Conservation (phyloP, 2,888 invertebrate species). For the Tiliacea citrago region DNA sequence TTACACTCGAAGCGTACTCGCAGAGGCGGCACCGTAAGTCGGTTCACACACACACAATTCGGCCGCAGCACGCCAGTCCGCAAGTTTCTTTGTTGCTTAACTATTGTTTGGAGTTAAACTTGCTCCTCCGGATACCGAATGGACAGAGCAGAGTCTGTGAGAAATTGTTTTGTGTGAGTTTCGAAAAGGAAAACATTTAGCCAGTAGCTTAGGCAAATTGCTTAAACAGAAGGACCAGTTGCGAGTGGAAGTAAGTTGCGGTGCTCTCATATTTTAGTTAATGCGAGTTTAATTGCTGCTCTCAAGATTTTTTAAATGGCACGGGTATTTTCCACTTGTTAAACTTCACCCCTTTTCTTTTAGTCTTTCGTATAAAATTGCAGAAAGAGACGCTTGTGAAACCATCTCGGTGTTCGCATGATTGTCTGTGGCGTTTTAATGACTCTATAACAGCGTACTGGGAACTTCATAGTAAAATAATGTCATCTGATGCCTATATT, state of each 20-base stretch:
- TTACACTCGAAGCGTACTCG: conserved; percentile 71
- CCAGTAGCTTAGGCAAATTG: conserved; percentile 87
- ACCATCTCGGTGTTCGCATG: conserved; percentile 15
- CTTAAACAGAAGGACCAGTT: conserved; percentile 74
- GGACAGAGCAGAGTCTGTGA: conserved; percentile 84
- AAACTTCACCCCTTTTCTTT: conserved; percentile 59
- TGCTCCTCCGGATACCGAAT: conserved; percentile 83
- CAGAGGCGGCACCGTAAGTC: conserved; percentile 72
- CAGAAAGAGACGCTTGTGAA: conserved; percentile 20
- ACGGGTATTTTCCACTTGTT: conserved; percentile 49
- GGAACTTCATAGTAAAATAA: neutral
- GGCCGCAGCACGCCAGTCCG: conserved; percentile 73
- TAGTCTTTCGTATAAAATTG: conserved; percentile 19
- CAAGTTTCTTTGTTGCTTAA: conserved; percentile 88
- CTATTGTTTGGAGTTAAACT: conserved; percentile 88
- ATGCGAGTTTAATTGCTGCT: conserved; percentile 82
- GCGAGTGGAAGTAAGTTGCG: conserved; percentile 68
- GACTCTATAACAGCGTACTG: neutral
- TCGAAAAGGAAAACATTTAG: conserved; percentile 88
- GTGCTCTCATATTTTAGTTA: conserved; percentile 82
- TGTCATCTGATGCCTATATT: neutral
- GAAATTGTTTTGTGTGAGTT: conserved; percentile 89
- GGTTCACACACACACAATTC: conserved; percentile 77
- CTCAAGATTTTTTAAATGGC: conserved; percentile 56
- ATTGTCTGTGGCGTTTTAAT: conserved; percentile 15